Conservation (phyloP, 2,888 invertebrate genomes). For the Parnassius glacialis region DNA sequence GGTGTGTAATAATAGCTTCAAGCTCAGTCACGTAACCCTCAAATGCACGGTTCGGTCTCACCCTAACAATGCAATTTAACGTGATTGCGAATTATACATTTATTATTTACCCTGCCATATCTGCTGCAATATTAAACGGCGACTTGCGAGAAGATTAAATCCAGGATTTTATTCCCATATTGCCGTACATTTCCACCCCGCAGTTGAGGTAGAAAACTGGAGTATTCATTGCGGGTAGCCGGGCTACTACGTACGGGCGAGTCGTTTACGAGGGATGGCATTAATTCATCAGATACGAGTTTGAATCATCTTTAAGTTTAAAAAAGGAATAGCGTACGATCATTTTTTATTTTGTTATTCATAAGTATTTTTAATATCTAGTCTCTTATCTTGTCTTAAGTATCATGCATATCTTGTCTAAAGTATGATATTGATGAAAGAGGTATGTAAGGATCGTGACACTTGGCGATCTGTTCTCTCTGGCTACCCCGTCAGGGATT, state of each 20-base stretch:
- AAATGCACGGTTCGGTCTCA: conserved; percentile 34
- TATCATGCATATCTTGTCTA: too few relatives aligned
- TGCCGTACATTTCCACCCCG: conserved; percentile 69
- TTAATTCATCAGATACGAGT: not conserved
- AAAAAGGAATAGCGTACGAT: too few relatives aligned
- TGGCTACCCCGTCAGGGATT: too few relatives aligned
- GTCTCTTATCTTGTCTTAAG: too few relatives aligned
- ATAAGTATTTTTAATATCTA: too few relatives aligned
- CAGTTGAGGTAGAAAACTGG: conserved; percentile 70
- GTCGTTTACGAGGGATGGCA: conserved; percentile 51
- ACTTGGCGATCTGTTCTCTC: too few relatives aligned
- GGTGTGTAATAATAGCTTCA: not conserved
- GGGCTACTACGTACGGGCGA: conserved; percentile 32
- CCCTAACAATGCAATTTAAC: conserved; percentile 64
- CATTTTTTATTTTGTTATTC: too few relatives aligned
- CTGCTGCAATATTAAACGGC: conserved; percentile 75
- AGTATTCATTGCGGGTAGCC: conserved; percentile 76
- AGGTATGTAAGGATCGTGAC: too few relatives aligned
- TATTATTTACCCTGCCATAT: conserved; percentile 75
- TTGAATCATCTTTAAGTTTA: too few relatives aligned
- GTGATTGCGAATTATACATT: conserved; percentile 69
- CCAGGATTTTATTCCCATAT: conserved; percentile 77
- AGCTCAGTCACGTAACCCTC: conserved; percentile 31
- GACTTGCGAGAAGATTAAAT: conserved; percentile 76
- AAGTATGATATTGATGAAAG: too few relatives aligned